These are phyloP conservation scores for Nettapus auritus DNA, from an alignment of 2,113 vertebrate species.

Conservation along the genomic window DNA sequence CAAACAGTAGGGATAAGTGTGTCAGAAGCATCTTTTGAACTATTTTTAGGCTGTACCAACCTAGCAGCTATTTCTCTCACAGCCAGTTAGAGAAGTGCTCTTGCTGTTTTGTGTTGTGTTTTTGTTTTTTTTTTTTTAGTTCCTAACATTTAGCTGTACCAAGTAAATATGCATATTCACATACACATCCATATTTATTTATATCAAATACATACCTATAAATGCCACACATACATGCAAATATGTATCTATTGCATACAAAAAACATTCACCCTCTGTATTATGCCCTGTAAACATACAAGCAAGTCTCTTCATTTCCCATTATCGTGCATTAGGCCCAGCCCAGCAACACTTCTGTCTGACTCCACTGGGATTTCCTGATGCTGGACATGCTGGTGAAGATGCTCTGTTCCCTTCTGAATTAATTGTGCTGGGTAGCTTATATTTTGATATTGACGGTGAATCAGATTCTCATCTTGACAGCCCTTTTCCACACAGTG, in stretches of 20 bases:
- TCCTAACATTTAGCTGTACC: neutral
- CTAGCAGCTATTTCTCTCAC: neutral
- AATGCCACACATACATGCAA: neutral
- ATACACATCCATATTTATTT: neutral
- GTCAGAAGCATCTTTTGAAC: neutral
- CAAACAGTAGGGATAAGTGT: neutral
- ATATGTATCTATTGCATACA: neutral
- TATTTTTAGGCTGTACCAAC: slow-evolving; percentile 30
- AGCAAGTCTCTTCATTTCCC: neutral
- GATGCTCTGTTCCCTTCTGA: neutral
- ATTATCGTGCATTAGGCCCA: neutral
- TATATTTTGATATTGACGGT: neutral
- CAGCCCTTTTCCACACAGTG: neutral
- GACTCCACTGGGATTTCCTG: neutral
- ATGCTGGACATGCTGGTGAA: neutral
- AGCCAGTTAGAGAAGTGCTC: neutral
- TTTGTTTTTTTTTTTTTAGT: neutral
- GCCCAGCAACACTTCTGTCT: neutral
- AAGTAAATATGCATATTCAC: neutral
- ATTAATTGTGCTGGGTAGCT: neutral
- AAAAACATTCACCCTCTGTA: neutral
- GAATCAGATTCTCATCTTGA: neutral
- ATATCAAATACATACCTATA: neutral
- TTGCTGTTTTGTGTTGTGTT: neutral
- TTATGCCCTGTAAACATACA: neutral